Percentiles rank a stretch among this genome's conserved stretches.
These are phyloP conservation scores for Procambarus virginalis DNA, from an alignment of 1,140 invertebrate genomes.

Conservation along the genomic window DNA sequence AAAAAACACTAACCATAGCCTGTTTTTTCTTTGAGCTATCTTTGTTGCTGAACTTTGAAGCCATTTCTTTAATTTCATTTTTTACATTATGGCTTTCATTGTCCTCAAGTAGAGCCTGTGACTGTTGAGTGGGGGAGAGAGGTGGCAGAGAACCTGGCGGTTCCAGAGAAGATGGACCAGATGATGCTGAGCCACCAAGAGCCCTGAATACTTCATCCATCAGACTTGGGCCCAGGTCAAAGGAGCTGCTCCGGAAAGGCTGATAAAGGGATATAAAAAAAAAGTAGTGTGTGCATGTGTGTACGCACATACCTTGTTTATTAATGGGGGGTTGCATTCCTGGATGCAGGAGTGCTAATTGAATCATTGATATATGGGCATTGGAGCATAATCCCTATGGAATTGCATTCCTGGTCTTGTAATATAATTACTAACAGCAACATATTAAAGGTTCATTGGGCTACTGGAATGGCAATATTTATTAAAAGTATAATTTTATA, in stretches of 20 bases:
- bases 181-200: constrained; percentile 75
- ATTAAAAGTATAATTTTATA: too few relatives aligned
- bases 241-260: constrained; percentile 77
- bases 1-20: constrained; percentile 78
- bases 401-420: too few relatives aligned
- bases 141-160: constrained; percentile 54
- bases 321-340: too few relatives aligned
- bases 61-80: constrained; percentile 85
- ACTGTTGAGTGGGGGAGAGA: constrained; percentile 48
- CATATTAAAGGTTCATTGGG: too few relatives aligned
- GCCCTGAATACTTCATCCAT: constrained; percentile 94
- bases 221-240: constrained; percentile 93
- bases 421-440: too few relatives aligned
- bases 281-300: too few relatives aligned
- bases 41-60: constrained; percentile 75
- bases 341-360: too few relatives aligned
- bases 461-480: too few relatives aligned
- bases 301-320: too few relatives aligned
- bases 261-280: neutral
- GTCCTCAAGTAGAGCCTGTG: constrained; percentile 58
- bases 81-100: constrained; percentile 82
- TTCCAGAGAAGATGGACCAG: constrained; percentile 54
- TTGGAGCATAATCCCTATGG: too few relatives aligned
- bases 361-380: too few relatives aligned
- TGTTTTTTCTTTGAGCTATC: constrained; percentile 81